Evolutionary conservation across 2,797 vertebrate species (phyloP).

Genomic region (Enteromius anoplus): DNA sequence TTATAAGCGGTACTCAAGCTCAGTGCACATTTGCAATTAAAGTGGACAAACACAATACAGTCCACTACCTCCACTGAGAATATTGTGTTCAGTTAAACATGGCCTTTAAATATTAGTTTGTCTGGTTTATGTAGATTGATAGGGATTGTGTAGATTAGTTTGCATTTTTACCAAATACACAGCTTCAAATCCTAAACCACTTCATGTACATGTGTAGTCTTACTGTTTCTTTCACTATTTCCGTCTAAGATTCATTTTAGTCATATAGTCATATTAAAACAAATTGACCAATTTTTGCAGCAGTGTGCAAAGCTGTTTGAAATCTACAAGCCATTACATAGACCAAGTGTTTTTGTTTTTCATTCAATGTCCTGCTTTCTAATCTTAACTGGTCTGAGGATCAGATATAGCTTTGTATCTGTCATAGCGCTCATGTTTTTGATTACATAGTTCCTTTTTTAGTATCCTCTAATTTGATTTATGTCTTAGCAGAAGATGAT

Average conservation of each 20-base stretch:
- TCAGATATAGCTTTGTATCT: neutral
- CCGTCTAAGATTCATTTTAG: neutral
- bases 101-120: conserved; percentile 14
- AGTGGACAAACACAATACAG: conserved; percentile 17
- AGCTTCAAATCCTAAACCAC: neutral
- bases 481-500: neutral
- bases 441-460: neutral
- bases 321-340: neutral
- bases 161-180: neutral
- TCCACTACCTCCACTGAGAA: neutral
- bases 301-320: neutral
- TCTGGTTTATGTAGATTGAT: neutral
- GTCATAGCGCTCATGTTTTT: neutral
- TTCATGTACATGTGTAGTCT: neutral
- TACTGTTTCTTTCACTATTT: neutral
- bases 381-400: neutral
- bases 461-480: conserved; percentile 6
- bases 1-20: neutral
- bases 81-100: conserved; percentile 6
- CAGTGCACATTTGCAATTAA: conserved; percentile 25
- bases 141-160: neutral
- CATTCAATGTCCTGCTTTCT: neutral
- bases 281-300: neutral
- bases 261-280: neutral
- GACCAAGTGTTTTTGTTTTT: conserved; percentile 1